Base-by-base conservation (phyloP, 2,888 invertebrate genomes). In the Synergus gifuensis region DNA sequence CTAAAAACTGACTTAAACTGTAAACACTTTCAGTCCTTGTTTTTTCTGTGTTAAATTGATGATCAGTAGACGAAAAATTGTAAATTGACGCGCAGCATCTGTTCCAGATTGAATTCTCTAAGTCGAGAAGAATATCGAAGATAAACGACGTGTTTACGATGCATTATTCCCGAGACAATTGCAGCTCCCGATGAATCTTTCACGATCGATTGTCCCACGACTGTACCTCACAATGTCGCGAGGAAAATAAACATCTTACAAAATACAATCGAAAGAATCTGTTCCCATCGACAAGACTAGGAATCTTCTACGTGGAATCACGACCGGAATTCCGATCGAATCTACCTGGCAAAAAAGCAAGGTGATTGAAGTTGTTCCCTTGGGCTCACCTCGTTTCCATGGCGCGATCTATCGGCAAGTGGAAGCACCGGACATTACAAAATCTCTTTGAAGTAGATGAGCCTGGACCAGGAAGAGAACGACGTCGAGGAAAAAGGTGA, bases 371-470 rank as follows among this genome's bases (percentile, higher is more conserved):
- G 58, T 58, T 58, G 22, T 60, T 76, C 69, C 16, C 22, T 36
- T 62, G 28, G 18, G 62, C 87, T 87, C 84, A 87, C 90, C 90
- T 90, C 84, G 89, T 89, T 89, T 90, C 89, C 90, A 90, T 90
- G 84, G 86, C 84, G 80, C 82, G 86, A 76, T 81, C 82, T 66
- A 79, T 81, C 78, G 85, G 82, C 80, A 83, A 79, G 79, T 85
- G 79, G 73, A 80, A 85, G 83, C 84, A 85, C 69, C 83, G 85
- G 78, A 80, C 79, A 82, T 78, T 82, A 66, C 80, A 83, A 77
- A 84, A 82, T 79, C 80, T 81, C 77, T 83, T 82, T 78, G 84
- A 77, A 44, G 81, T 63, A 28, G 78, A 69, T 12, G 80, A 73
- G 77, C 83, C 76, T 73, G 81, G 83, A 63, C 36, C 62, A 62